Evolutionary conservation across 2,113 vertebrate genomes (phyloP), one percentile per base, ranked within the genome.

Genomic region (Calyptomena viridis): DNA sequence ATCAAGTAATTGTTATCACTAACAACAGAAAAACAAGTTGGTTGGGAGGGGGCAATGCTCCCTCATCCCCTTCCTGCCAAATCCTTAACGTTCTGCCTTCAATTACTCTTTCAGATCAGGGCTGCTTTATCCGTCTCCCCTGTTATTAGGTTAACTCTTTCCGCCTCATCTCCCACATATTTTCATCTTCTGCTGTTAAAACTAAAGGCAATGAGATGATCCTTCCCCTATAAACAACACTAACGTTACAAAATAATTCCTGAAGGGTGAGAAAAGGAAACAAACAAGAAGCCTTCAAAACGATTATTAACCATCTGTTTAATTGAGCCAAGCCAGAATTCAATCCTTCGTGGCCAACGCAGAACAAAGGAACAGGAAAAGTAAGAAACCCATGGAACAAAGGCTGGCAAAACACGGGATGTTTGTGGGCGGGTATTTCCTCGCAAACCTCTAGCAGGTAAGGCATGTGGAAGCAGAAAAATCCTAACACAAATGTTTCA

Each of bases 321-420:
- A 83, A 67, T 5, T 14, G 14, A 86, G 52, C 27, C 50, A 47
- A 53, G 7, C 24, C 60, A 63, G 39, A 85, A 49, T 40, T 86
- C 35, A 42, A 7, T 50, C 58, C 55, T 63, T 40, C 66, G 35
- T 23, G 14, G 68, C 44, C 17, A 21, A 11, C 0, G 5, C 2
- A 78, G 60, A 95, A 95, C 76, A 94, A 90, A 90, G 77, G 46
- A 95, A 75, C 25, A 50, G 47, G 62, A 82, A 77, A 84, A 90
- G n/a, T 28, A 68, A 78, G 39, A 84, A 89, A 67, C 33, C 50
- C 33, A 12, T 1, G 3, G 49, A 92, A 94, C 88, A 93, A 93
- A 92, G 69, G 44, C 56, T 58, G 37, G 21, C 64, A 82, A 84
- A 82, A 84, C 87, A 86, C 0, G 12, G 40, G 72, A 67, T 74